These are phyloP conservation scores for Coreoperca whiteheadi DNA, from an alignment of 2,113 vertebrate genomes.

Conservation along the genomic window DNA sequence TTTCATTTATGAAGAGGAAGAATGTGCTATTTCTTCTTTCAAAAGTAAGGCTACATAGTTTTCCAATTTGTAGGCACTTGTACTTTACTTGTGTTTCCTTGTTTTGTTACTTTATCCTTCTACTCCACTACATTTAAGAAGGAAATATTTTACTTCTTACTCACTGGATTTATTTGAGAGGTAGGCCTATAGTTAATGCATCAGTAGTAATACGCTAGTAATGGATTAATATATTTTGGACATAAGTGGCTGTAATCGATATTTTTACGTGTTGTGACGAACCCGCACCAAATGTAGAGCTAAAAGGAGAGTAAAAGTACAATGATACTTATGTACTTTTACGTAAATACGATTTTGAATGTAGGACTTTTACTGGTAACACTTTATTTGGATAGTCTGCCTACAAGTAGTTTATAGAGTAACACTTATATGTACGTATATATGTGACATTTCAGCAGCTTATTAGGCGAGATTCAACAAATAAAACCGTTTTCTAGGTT, in stretches of 20 bases:
- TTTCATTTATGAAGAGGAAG: neutral
- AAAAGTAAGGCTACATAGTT: neutral
- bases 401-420: too few species aligned
- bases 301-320: neutral
- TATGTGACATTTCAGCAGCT: too few species aligned
- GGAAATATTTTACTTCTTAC: neutral
- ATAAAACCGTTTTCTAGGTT: too few species aligned
- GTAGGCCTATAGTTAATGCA: neutral
- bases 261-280: too few species aligned
- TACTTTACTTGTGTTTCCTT: neutral
- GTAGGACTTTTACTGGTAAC: neutral
- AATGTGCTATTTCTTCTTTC: neutral
- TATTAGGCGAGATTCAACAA: too few species aligned
- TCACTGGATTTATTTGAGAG: neutral
- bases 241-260: too few species aligned
- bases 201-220: neutral
- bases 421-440: too few species aligned
- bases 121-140: neutral
- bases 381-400: too few species aligned
- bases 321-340: neutral
- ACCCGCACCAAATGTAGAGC: too few species aligned
- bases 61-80: neutral
- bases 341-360: neutral
- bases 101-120: neutral
- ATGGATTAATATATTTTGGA: neutral